Evolutionary conservation across 2,888 invertebrate species (phyloP), one percentile per base, ranked within the genome.

Genomic region (Drosophila dives): DNA sequence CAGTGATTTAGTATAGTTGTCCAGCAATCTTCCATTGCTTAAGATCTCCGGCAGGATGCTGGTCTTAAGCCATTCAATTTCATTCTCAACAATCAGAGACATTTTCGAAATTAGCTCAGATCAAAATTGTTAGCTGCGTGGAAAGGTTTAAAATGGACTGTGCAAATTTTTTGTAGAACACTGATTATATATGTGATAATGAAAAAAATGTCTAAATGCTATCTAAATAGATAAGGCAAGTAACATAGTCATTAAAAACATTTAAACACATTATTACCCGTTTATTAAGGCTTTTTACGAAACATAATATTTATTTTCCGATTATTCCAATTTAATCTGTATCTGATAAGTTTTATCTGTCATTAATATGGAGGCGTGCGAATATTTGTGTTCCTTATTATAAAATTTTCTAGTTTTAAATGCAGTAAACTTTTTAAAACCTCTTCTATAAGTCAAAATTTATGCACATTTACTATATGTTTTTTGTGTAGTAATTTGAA

Each of bases 61-160:
- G 2, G 54, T 53, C 7, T 72, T 74, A 11, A 90, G 58, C 90
- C 90, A 91, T 40, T 81, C 49, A n/a, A 77, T 72, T 82, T 91
- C 90, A 4, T 54, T 58, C 42, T 82, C 76, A 29, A 56, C 56
- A 11, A 15, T 53, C 12, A 75, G 12, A 12, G 78, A 64, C 82
- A 81, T 77, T 61, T 63, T 64, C n/a, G 7, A 26, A 10, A 29
- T 3, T 15, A 8, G 15, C 5, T 48, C n/a, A 3, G 11, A 15
- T 15, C 20, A 38, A 10, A 36, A 33, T 40, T 32, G 2, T 34
- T 34, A 17, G 54, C 10, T 20, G n/a, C 2, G 55, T 36, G 4
- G 12, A 26, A 38, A 17, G 1, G 15, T 53, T 45, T 26, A 4
- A 6, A 64, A 33, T 51, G 42, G 10, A 33, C 33, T 26, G 12